Evolutionary conservation across 2,888 invertebrate genomes (phyloP).

Genomic region (Rhagium mordax): DNA sequence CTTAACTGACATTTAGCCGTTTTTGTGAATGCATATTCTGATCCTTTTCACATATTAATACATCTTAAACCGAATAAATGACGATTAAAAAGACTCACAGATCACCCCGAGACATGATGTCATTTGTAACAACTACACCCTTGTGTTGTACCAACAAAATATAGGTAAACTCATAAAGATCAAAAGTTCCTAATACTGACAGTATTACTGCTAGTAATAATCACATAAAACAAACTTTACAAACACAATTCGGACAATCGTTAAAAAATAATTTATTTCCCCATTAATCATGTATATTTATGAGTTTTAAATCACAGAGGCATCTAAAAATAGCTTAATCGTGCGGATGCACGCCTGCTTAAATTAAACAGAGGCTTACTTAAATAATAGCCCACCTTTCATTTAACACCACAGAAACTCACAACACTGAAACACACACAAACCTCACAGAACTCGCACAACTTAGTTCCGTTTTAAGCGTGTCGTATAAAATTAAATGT

Average conservation of each 20-base stretch:
- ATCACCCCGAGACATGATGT: no score
- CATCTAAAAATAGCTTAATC: neutral
- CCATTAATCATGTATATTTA: neutral
- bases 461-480: neutral
- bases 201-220: no score
- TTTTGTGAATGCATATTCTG: no score
- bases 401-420: neutral
- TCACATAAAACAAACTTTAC: no score
- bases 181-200: neutral
- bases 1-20: no score
- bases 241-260: neutral
- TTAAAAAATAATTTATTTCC: neutral
- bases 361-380: neutral
- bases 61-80: no score
- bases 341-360: neutral
- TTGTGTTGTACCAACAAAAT: neutral
- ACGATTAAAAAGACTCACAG: no score
- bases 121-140: neutral
- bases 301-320: neutral
- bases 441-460: neutral
- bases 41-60: no score
- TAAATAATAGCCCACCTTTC: slow-evolving; percentile 1
- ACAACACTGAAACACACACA: neutral
- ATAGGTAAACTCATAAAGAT: neutral
- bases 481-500: neutral